phyloP scores from a whole-genome alignment of 2,888 invertebrate species.

The Nephrotoma guestfalica region DNA sequence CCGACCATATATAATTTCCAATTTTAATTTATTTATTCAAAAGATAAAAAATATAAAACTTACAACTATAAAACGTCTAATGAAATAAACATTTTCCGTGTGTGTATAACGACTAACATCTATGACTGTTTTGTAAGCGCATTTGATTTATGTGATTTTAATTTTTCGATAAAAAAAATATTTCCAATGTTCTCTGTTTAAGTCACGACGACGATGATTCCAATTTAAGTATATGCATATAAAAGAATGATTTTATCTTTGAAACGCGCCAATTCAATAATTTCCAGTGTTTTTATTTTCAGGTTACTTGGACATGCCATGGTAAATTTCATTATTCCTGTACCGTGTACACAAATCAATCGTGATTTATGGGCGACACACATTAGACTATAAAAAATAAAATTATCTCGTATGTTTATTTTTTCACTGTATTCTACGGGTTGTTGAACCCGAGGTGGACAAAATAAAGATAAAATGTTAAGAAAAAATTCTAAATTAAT shows the following conservation, averaged over 20 bases:
- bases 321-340: neutral
- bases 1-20: neutral
- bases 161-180: neutral
- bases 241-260: neutral
- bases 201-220: neutral
- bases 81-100: neutral
- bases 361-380: neutral
- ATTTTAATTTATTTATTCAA: neutral
- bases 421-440: neutral
- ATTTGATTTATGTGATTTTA: neutral
- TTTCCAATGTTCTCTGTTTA: neutral
- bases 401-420: no score
- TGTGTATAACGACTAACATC: neutral
- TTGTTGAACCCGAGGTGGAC: neutral
- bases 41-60: neutral
- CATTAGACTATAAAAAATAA: neutral
- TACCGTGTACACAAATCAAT: neutral
- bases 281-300: neutral
- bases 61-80: neutral
- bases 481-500: neutral
- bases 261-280: neutral
- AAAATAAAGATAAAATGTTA: neutral
- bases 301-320: neutral
- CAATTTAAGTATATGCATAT: neutral
- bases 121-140: neutral